phyloP scores from a whole-genome alignment of 2,113 vertebrate species.

The Paradoxurus hermaphroditus region DNA sequence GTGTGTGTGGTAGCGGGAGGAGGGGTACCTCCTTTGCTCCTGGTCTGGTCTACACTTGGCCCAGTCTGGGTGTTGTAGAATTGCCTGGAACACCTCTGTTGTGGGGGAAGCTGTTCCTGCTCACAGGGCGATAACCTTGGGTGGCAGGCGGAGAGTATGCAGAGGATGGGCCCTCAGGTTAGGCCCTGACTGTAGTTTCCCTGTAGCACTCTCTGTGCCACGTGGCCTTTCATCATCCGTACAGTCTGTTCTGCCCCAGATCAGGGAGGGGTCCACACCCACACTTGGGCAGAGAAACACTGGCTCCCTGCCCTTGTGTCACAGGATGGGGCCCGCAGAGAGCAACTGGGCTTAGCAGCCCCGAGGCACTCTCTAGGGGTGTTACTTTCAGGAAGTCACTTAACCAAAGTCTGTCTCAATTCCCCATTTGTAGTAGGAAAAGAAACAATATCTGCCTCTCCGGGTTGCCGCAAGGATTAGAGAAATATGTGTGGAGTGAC shows the following conservation, averaged over 20 bases:
- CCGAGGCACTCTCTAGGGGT: too few species aligned
- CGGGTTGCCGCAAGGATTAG: not conserved
- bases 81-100: not conserved
- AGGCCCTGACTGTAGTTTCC: not conserved
- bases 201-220: not conserved
- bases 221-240: fast-evolving
- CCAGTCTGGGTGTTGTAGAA: not conserved
- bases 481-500: not conserved
- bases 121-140: not conserved
- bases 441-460: not conserved
- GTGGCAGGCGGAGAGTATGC: not conserved
- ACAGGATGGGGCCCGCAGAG: not conserved
- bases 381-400: not conserved
- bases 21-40: not conserved
- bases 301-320: not conserved
- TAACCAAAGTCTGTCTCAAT: not conserved
- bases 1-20: fast-evolving
- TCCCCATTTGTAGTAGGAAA: not conserved
- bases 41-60: not conserved
- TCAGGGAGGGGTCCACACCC: not conserved
- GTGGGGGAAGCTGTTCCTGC: not conserved
- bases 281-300: not conserved
- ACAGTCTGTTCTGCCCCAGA: not conserved
- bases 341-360: not conserved
- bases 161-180: not conserved